Base-by-base conservation (phyloP, 2,797 vertebrate species). In the Chaunax sp. region DNA sequence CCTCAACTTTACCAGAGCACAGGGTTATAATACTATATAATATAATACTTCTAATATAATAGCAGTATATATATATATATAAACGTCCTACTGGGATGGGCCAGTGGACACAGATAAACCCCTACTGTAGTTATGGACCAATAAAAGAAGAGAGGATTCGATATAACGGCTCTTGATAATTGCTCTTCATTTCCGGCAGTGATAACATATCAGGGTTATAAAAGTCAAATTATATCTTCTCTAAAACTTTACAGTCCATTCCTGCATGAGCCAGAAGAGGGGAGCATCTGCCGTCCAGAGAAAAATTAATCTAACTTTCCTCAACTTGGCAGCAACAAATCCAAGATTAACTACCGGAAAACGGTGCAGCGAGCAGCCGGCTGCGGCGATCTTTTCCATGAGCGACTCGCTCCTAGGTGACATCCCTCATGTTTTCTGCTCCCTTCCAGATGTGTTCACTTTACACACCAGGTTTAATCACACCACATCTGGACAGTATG, bases 371-470 rank as follows among this genome's bases (percentile, higher is more conserved):
- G n/a, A 53, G 64, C 64, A 61, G 52, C 55, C 57, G 3, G 35
- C 37, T 38, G 67, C 23, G 40, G 61, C 16, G 26, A 74, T 69
- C 43, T 72, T 35, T 73, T 85, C 71, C 67, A 68, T 66, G 55
- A 81, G 51, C 25, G 28, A 56, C 53, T 49, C 30, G 44, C 74
- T 80, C 71, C 4, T 0, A 54, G 6, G 72, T 67, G 75, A 80
- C 73, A 65, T 81, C 69, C 62, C 51, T 78, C 69, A 47, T 64
- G 72, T 55, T 69, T 62, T 64, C 75, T 58, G 64, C 75, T 76
- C 41, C 51, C 20, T 71, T 85, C 85, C 87, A 89, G 87, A 89
- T 90, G 86, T 83, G 69, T 46, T 57, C 3, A 15, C 67, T 55
- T 61, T 74, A 64, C 73, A 71, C 77, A 64, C 64, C 37, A 1